A percentile compares a stretch with the other conserved stretches of the same genome.
Conservation (phyloP, 1,140 invertebrate genomes). For the Helicoverpa zea region DNA sequence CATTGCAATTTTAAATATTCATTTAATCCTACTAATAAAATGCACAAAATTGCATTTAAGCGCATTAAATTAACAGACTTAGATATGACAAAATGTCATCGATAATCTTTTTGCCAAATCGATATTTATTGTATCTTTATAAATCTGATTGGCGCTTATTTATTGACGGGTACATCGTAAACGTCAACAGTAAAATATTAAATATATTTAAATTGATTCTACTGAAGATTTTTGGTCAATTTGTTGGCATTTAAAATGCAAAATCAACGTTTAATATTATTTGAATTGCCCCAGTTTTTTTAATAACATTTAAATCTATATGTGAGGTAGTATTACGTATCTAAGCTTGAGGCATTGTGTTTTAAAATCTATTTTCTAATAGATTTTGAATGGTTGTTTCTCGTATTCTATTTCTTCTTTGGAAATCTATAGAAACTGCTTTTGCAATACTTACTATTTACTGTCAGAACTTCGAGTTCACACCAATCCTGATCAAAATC, state of each 20-base stretch:
- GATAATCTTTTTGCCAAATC: not conserved
- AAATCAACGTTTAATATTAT: conserved; percentile 3
- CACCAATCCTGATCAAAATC: not conserved
- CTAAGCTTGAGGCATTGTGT: too few species aligned
- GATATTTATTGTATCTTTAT: conserved; percentile 2
- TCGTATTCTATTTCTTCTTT: too few species aligned
- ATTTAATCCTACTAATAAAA: not conserved
- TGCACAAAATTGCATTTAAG: not conserved
- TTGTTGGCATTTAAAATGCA: conserved; percentile 5
- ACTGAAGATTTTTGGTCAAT: conserved; percentile 15
- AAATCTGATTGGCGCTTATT: conserved; percentile 26
- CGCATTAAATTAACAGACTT: conserved; percentile 4
- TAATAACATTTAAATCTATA: too few species aligned
- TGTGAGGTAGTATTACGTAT: too few species aligned
- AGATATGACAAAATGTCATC: not conserved
- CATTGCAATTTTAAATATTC: too few species aligned
- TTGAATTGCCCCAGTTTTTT: conserved; percentile 10
- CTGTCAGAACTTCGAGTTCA: not conserved
- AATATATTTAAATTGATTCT: conserved; percentile 30
- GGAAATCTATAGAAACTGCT: too few species aligned
- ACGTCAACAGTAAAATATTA: conserved; percentile 26
- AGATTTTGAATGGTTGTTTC: too few species aligned
- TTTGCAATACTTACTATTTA: too few species aligned
- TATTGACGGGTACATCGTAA: conserved; percentile 7
- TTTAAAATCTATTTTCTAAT: too few species aligned